Evolutionary conservation across 2,113 vertebrate species (phyloP).

Genomic region (Vulpes ferrilata): DNA sequence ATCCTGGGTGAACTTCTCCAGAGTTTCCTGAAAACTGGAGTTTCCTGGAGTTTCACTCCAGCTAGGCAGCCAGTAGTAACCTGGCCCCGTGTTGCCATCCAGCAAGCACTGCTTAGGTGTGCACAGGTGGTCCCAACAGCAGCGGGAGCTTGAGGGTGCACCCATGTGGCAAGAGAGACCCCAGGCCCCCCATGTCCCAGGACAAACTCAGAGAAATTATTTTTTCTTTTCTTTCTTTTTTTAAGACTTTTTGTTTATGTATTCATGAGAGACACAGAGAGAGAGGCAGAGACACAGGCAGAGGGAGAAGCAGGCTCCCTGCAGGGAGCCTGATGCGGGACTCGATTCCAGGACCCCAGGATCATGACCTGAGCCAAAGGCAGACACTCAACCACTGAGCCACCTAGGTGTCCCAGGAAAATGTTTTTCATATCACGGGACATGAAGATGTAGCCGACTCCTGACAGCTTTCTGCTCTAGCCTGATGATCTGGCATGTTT

Average conservation of each 20-base stretch:
- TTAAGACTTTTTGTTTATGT: too few species aligned
- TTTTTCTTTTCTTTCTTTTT: too few species aligned
- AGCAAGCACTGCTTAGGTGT: not conserved
- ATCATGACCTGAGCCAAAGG: too few species aligned
- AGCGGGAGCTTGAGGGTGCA: not conserved
- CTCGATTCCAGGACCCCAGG: too few species aligned
- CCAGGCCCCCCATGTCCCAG: not conserved
- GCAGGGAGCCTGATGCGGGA: too few species aligned
- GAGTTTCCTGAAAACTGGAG: not conserved
- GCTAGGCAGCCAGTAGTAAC: not conserved
- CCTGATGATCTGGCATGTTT: not conserved
- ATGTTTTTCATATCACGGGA: not conserved
- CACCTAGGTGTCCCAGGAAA: not conserved
- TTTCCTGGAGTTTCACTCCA: not conserved
- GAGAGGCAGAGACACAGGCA: too few species aligned
- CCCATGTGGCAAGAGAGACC: not conserved
- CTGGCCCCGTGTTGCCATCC: not conserved
- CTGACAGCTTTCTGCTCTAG: not conserved
- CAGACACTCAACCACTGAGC: too few species aligned
- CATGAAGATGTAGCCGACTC: fast-evolving
- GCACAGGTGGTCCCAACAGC: not conserved
- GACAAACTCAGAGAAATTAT: not conserved
- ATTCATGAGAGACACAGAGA: too few species aligned
- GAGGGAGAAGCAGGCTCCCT: too few species aligned
- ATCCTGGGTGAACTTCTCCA: not conserved